Percentiles rank a stretch among this genome's conserved stretches.
Conservation (phyloP, 1,140 invertebrate species). For the Lasaia peninsularis region DNA sequence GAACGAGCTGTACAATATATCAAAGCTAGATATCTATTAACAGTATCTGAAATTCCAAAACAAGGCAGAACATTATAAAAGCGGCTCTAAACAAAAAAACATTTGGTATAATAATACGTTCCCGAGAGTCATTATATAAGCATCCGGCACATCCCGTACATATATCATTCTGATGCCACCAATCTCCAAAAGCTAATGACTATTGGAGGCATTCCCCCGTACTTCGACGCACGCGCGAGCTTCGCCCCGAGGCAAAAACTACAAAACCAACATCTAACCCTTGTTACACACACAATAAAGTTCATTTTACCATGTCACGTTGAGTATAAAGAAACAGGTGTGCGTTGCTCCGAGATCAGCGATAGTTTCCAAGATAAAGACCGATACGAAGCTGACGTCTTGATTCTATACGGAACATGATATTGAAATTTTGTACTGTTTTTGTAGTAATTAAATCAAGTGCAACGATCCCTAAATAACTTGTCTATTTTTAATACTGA, state of each 20-base stretch:
- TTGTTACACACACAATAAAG: background rate
- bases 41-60: conserved; percentile 1
- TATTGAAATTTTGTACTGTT: conserved; percentile 25
- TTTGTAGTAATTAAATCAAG: conserved; percentile 32
- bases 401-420: conserved; percentile 33
- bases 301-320: background rate
- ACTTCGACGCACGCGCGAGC: conserved; percentile 35
- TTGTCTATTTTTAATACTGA: conserved; percentile 2
- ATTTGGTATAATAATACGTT: conserved; percentile 31
- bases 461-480: conserved; percentile 14
- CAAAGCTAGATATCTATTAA: background rate
- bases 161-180: conserved; percentile 63
- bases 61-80: conserved; percentile 4
- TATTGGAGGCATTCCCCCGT: conserved; percentile 57
- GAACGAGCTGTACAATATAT: no score
- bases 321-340: conserved; percentile 30
- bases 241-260: conserved; percentile 15
- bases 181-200: conserved; percentile 67
- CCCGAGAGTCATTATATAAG: conserved; percentile 52
- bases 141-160: conserved; percentile 57
- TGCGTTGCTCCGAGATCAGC: conserved; percentile 22
- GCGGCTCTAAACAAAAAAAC: conserved; percentile 16
- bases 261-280: background rate
- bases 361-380: conserved; percentile 23
- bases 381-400: conserved; percentile 31